Conservation (phyloP, 1,140 invertebrate genomes). For the Microplitis demolitor region DNA sequence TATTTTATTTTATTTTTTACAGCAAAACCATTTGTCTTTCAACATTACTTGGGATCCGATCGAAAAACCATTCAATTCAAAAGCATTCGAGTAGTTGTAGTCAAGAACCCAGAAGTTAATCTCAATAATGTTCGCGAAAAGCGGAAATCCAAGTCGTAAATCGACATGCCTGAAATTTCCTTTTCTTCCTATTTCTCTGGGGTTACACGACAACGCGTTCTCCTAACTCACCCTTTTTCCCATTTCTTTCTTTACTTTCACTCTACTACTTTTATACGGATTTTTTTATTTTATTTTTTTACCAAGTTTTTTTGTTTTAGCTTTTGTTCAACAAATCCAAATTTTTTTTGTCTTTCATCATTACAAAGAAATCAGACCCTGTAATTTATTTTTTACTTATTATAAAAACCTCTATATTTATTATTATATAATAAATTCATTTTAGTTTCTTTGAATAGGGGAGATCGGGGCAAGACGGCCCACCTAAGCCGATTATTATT, state of each 20-base stretch:
- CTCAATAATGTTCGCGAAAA: conserved; percentile 47
- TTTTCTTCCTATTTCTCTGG: conserved; percentile 15
- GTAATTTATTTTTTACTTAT: too few species aligned
- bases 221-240: background rate
- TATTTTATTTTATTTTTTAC: background rate
- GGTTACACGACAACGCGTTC: conserved; percentile 15
- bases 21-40: background rate
- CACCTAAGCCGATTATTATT: too few species aligned
- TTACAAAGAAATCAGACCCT: background rate
- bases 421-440: too few species aligned
- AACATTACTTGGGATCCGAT: background rate
- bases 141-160: conserved; percentile 50
- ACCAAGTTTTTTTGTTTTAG: background rate
- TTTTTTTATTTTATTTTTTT: too few species aligned
- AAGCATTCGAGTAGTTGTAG: conserved; percentile 26
- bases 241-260: conserved; percentile 6
- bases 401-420: too few species aligned
- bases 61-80: conserved; percentile 6
- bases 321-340: background rate
- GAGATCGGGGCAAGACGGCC: too few species aligned
- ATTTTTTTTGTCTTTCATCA: background rate
- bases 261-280: too few species aligned
- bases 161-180: conserved; percentile 27
- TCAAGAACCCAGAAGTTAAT: conserved; percentile 38
- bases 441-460: too few species aligned